Conservation (phyloP, 2,888 invertebrate species). For the Cataglyphis altisquamis region DNA sequence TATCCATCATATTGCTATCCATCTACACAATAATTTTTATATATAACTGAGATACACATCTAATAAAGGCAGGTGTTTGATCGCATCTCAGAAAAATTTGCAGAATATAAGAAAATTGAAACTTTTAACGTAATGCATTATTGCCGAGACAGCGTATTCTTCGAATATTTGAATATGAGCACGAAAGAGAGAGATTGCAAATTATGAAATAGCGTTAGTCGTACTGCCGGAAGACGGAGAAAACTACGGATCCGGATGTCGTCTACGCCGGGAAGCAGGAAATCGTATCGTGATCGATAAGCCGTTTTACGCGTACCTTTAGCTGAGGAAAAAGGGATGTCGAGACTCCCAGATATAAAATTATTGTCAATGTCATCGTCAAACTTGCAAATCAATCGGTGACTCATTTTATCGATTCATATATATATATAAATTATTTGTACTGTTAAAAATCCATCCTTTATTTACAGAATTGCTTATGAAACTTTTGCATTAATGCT, state of each 20-base stretch:
- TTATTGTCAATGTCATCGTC: slow-evolving; percentile 12
- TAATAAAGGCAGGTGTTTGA: neutral
- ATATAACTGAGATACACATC: neutral
- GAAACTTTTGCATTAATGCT: neutral
- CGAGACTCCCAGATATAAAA: neutral
- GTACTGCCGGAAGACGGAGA: slow-evolving; percentile 33
- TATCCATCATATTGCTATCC: neutral
- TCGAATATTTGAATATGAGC: neutral
- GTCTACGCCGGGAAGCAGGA: slow-evolving; percentile 45
- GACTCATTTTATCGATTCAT: neutral
- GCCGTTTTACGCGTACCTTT: slow-evolving; percentile 45
- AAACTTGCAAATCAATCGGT: slow-evolving; percentile 2
- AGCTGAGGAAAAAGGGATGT: slow-evolving; percentile 15
- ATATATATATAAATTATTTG: neutral
- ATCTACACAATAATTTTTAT: neutral
- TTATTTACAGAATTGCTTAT: neutral
- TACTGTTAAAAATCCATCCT: neutral
- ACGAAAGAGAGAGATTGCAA: slow-evolving; percentile 28
- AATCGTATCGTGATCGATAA: slow-evolving; percentile 58
- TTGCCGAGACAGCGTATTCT: slow-evolving; percentile 10
- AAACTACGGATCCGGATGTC: slow-evolving; percentile 48
- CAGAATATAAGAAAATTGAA: neutral
- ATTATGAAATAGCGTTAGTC: slow-evolving; percentile 39
- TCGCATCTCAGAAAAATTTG: neutral
- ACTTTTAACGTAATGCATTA: slow-evolving; percentile 14